Evolutionary conservation across 1,140 invertebrate species (phyloP), one percentile per base, ranked within the genome.

Genomic region (Tachypleus tridentatus): DNA sequence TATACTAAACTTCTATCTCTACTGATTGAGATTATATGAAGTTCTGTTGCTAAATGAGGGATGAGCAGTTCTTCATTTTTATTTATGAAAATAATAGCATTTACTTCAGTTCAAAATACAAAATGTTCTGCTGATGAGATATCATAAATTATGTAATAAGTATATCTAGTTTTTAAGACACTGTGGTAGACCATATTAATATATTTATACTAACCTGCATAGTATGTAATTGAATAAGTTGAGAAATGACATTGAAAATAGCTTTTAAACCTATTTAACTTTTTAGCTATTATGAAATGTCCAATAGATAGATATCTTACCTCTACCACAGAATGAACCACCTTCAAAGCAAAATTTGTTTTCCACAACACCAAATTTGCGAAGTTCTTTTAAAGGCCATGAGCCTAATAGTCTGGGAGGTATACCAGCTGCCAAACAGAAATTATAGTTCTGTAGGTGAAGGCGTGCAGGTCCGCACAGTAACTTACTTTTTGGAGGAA

Each of bases 271-370:
- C n/a, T 8, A 9, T 9, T 54, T 2, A 54, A 54, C 8, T 54
- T 9, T 9, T 54, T 2, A 2, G n/a, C 53, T 54, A 3, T 29
- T 7, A 58, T 7, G 11, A 29, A 11, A 54, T 54, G n/a, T 54
- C 7, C 53, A 54, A n/a, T 54, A 29, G 4, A 10, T 9, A 65
- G 29, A 29, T 29, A 29, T 29, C 29, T 29, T 67, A 75, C 76
- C 75, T 72, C 86, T 86, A 4, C 88, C 87, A 76, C 90, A 93
- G 57, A 85, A 80, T 3, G 90, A 91, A 4, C 92, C 92, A 7
- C 91, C 91, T 76, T 95, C 91, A 77, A 93, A 93, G 71, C 90
- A 91, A 73, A 93, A 91, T 69, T 88, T 82, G 7, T 76, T 88
- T 57, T 93, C 89, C n/a, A 93, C 84, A 2, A 89, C 86, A 1